Evolutionary conservation across 2,888 invertebrate genomes (phyloP).

Genomic region (Rhynchonema sp.): DNA sequence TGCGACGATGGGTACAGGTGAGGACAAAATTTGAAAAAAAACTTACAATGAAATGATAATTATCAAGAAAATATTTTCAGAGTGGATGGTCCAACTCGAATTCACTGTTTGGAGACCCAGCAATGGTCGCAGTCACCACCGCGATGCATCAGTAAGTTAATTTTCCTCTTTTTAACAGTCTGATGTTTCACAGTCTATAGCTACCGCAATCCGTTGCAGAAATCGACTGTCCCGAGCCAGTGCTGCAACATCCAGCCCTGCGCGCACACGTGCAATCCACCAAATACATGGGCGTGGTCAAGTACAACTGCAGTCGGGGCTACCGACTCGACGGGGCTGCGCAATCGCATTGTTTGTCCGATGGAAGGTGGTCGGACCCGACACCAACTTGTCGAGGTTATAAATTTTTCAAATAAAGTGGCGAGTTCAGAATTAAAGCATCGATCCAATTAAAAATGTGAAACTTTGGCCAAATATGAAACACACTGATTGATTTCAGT

Average conservation of each 20-base stretch:
- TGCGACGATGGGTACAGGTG: slow-evolving; percentile 7
- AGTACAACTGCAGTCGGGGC: slow-evolving; percentile 7
- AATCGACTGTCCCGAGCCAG: neutral
- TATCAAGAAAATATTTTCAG: too few species aligned
- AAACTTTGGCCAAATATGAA: too few species aligned
- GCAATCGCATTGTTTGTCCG: slow-evolving; percentile 17
- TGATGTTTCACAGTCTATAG: too few species aligned
- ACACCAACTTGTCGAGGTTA: slow-evolving; percentile 17
- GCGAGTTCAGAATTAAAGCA: neutral
- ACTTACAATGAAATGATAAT: too few species aligned
- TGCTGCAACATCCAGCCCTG: neutral
- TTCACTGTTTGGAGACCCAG: slow-evolving; percentile 4
- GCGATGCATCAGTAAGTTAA: slow-evolving; percentile 3
- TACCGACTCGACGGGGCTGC: slow-evolving; percentile 16
- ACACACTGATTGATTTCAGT: slow-evolving; percentile 5
- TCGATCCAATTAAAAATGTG: too few species aligned
- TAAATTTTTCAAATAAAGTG: too few species aligned
- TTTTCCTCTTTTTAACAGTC: neutral
- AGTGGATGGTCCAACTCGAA: slow-evolving; percentile 1
- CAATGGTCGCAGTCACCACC: slow-evolving; percentile 6
- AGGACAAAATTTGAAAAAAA: too few species aligned
- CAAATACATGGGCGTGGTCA: neutral
- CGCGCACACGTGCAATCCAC: neutral
- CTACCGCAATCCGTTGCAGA: slow-evolving; percentile 7
- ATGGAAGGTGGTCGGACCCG: slow-evolving; percentile 19